Percentiles rank a stretch among this genome's conserved stretches.
These are phyloP conservation scores for Hypomecis atomaria DNA, from an alignment of 2,888 invertebrate species.

Conservation along the genomic window DNA sequence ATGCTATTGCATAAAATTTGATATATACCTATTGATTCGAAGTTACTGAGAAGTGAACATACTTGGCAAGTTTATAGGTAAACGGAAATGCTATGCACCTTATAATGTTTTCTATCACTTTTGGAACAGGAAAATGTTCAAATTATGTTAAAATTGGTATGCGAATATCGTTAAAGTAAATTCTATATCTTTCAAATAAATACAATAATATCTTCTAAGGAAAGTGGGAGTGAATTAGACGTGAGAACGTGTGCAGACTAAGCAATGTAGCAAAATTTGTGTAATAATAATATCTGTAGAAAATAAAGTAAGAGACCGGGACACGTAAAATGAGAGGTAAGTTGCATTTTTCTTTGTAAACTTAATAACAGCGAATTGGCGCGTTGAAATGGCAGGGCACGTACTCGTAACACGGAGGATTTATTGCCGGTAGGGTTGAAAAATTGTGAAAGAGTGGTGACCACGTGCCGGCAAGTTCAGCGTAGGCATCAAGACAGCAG, in stretches of 20 bases:
- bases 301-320: conserved; percentile 1
- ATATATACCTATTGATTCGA: too few relatives aligned
- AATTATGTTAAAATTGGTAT: neutral
- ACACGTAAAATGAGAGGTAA: conserved; percentile 3
- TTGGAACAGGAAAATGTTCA: neutral
- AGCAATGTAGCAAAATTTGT: neutral
- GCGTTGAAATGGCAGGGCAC: too few relatives aligned
- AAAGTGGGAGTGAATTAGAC: conserved; percentile 1
- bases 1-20: too few relatives aligned
- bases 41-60: too few relatives aligned
- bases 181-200: conserved; percentile 1
- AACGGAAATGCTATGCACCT: neutral
- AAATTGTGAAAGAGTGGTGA: too few relatives aligned
- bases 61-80: too few relatives aligned
- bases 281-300: neutral
- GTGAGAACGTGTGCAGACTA: neutral
- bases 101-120: neutral
- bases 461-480: too few relatives aligned
- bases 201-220: neutral
- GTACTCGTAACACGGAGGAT: too few relatives aligned
- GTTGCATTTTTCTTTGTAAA: neutral
- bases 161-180: neutral
- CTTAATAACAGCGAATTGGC: too few relatives aligned
- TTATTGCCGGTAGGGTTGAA: too few relatives aligned
- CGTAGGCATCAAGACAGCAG: too few relatives aligned